Evolutionary conservation across 1,140 invertebrate genomes (phyloP), one percentile per base, ranked within the genome.

Genomic region (Kradibia gibbosae): DNA sequence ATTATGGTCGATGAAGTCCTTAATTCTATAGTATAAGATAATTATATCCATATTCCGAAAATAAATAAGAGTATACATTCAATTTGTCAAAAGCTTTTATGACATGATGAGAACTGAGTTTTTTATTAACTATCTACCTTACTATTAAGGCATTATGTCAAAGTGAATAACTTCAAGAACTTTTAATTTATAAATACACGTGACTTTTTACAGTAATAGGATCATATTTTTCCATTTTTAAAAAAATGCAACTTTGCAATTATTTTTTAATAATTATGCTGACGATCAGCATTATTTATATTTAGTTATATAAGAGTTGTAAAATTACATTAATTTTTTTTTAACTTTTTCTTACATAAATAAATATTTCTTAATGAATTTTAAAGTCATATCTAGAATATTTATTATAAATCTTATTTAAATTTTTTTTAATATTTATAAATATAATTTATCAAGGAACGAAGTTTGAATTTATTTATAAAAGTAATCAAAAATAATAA

Each of bases 91-190:
- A 72, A 55, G 50, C 65, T 13, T 77, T 70, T 39, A 50, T 22
- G 45, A 39, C 74, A 62, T 81, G 80, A 77, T 83, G 84, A 84
- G 82, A 85, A 80, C 86, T 81, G 84, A 87, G 88, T 87, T 89
- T 89, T 89, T 89, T 88, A 89, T 90, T 88, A 89, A 88, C 85
- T 85, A 88, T 88, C 83, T 85, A 83, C 81, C 87, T 88, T 85
- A 84, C 88, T 87, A 90, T 89, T 88, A 90, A 88, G 82, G 86
- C 84, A 78, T 25, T 78, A 73, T 75, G 50, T 34, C 45, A 83
- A 81, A 83, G 82, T 81, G 78, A 57, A 55, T 28, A 55, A 42
- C 62, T 78, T 70, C 77, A 57, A 57, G 50, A 70, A 71, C 71
- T 79, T 71, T 76, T 11, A 60, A 60, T 55, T 72, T 28, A 31